These are phyloP conservation scores for Spondyliosoma cantharus DNA, from an alignment of 2,797 vertebrate genomes.

Conservation along the genomic window DNA sequence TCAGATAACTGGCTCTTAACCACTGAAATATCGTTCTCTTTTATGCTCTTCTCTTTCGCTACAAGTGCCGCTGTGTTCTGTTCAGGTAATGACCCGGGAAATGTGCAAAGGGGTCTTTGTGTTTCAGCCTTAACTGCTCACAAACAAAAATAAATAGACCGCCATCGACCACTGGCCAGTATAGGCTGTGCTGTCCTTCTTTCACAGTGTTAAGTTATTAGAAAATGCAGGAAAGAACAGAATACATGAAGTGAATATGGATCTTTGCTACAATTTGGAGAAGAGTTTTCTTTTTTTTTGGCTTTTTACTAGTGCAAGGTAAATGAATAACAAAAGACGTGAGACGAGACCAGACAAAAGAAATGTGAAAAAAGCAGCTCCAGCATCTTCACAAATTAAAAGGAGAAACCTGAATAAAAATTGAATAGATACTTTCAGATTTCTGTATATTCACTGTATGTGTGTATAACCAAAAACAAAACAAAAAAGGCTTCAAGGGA, in stretches of 20 bases:
- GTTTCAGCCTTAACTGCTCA: constrained; percentile 5
- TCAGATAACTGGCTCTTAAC: constrained; percentile 68
- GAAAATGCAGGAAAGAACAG: not conserved
- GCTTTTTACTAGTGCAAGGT: no score
- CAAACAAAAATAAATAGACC: not conserved
- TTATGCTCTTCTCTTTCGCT: not conserved
- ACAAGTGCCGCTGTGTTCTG: not conserved
- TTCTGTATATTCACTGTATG: no score
- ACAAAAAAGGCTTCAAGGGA: not conserved
- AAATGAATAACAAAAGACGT: no score
- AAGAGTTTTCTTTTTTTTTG: no score
- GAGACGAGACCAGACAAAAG: no score
- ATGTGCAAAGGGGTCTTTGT: not conserved
- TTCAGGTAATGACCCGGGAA: not conserved
- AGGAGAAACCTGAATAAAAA: no score
- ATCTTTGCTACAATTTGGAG: no score
- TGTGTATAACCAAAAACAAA: no score
- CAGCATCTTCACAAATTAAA: no score
- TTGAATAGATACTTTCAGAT: no score
- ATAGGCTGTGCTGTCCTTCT: not conserved
- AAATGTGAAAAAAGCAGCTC: no score
- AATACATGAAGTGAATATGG: no score
- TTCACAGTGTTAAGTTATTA: not conserved
- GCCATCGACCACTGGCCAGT: not conserved
- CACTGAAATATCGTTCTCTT: constrained; percentile 34